Percentiles rank a stretch among this genome's conserved stretches.
Evolutionary conservation across 1,140 invertebrate species (phyloP).

Genomic region (Zaprionus camerounensis): DNA sequence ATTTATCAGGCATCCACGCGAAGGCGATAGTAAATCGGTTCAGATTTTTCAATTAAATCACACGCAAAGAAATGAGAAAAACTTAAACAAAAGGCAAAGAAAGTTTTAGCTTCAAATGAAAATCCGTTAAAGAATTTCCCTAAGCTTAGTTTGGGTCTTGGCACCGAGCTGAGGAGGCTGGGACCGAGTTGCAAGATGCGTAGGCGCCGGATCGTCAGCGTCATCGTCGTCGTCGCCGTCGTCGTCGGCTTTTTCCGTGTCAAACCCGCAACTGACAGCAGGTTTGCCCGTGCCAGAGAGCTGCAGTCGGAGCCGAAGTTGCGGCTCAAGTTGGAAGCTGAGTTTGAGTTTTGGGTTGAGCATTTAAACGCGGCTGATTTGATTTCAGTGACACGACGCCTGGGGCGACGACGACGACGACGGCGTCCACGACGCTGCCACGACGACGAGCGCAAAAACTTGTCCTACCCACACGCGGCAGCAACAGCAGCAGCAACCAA

Average conservation of each 20-base stretch:
- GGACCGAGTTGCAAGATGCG: conserved; percentile 61
- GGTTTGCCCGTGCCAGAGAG: conserved; percentile 62
- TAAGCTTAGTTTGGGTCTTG: conserved; percentile 63
- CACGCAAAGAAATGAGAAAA: conserved; percentile 28
- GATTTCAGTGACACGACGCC: conserved; percentile 80
- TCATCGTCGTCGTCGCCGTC: not conserved
- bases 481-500: conserved; percentile 2
- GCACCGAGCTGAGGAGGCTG: conserved; percentile 24
- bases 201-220: conserved; percentile 59
- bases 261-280: conserved; percentile 77
- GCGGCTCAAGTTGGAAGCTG: conserved; percentile 47
- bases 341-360: conserved; percentile 73
- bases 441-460: conserved; percentile 44
- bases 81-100: conserved; percentile 69
- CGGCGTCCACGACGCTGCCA: conserved; percentile 48
- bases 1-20: conserved; percentile 65
- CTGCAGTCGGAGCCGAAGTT: conserved; percentile 13
- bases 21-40: conserved; percentile 47
- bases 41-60: conserved; percentile 61
- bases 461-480: conserved; percentile 49
- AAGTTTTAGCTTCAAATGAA: conserved; percentile 73
- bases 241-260: conserved; percentile 73
- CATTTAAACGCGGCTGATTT: conserved; percentile 80
- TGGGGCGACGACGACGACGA: conserved; percentile 56
- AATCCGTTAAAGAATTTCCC: conserved; percentile 78